Percentiles rank a stretch among this genome's conserved stretches.
phyloP scores from a whole-genome alignment of 2,113 vertebrate species.

The Pseudolaguvia tuberculata region DNA sequence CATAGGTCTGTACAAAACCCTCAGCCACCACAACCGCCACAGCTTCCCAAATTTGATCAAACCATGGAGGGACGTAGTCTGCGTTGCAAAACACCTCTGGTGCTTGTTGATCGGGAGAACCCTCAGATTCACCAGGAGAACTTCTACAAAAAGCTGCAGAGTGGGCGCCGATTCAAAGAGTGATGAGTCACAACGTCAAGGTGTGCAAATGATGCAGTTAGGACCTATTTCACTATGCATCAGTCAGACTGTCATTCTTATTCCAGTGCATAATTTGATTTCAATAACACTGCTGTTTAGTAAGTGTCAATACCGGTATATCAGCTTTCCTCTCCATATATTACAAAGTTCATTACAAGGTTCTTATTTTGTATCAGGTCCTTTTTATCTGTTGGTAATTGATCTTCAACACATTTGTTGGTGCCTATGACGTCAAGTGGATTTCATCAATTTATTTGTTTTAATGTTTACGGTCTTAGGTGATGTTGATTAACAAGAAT shows the following conservation, averaged over 20 bases:
- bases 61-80: constrained; percentile 64
- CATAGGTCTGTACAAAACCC: background rate
- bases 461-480: constrained; percentile 18
- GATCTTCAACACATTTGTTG: constrained; percentile 28
- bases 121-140: constrained; percentile 66
- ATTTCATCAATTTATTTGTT: constrained; percentile 35
- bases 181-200: constrained; percentile 45
- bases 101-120: constrained; percentile 61
- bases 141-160: constrained; percentile 82
- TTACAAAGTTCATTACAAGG: constrained; percentile 12
- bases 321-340: no score
- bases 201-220: constrained; percentile 33
- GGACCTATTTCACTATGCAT: constrained; percentile 35
- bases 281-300: constrained; percentile 2
- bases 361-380: constrained; percentile 29
- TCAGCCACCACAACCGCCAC: constrained; percentile 33
- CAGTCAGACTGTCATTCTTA: constrained; percentile 11
- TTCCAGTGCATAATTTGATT: constrained; percentile 23
- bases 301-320: constrained; percentile 11
- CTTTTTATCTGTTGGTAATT: constrained; percentile 40
- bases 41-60: constrained; percentile 59
- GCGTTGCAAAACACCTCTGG: constrained; percentile 70
- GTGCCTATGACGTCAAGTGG: constrained; percentile 35
- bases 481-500: no score
- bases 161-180: constrained; percentile 73